Conservation (phyloP, 2,113 vertebrate species). For the Podarcis muralis region DNA sequence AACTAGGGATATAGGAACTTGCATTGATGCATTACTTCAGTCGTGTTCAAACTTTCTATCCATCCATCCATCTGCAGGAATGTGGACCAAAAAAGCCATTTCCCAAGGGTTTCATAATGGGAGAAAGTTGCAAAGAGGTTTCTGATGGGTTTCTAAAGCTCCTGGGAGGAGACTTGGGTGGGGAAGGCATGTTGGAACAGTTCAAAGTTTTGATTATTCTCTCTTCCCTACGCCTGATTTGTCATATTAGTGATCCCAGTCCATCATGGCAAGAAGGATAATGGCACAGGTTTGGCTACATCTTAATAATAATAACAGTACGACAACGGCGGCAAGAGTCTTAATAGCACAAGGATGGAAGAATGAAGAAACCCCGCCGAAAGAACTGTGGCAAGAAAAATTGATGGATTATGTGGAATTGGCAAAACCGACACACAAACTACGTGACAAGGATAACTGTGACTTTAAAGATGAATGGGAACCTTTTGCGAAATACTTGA, state of each 20-base stretch:
- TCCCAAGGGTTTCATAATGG: neutral
- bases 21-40: neutral
- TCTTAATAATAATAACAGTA: no score
- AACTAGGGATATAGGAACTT: slow-evolving; percentile 39
- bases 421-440: no score
- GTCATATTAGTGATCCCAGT: neutral
- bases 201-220: neutral
- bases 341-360: no score
- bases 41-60: neutral
- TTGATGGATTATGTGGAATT: no score
- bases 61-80: neutral
- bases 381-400: no score
- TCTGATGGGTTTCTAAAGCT: neutral
- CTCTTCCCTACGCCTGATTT: neutral
- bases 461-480: no score
- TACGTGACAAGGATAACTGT: no score
- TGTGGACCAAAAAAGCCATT: slow-evolving; percentile 9
- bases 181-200: neutral
- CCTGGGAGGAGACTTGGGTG: no score
- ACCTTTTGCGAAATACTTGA: no score
- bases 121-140: neutral
- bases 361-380: no score
- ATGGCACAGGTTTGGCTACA: neutral
- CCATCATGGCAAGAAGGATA: neutral
- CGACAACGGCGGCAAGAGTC: no score